A percentile compares a stretch with the other conserved stretches of the same genome.
These are phyloP conservation scores for Parapristionchus giblindavisi DNA, from an alignment of 2,888 invertebrate genomes.

Conservation along the genomic window DNA sequence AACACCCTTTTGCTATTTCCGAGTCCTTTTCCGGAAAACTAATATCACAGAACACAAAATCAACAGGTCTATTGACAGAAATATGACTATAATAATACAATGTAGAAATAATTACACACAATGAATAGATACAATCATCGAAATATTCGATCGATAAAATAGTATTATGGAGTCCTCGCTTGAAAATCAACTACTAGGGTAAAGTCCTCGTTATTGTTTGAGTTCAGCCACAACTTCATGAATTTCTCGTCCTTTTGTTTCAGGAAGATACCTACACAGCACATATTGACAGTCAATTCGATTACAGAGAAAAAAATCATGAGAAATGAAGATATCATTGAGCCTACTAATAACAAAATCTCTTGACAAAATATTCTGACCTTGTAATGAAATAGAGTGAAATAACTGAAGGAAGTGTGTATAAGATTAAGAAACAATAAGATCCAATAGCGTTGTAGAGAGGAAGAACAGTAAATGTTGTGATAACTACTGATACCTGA, in stretches of 20 bases:
- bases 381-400: conserved; percentile 42
- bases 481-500: conserved; percentile 27
- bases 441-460: conserved; percentile 38
- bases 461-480: conserved; percentile 29
- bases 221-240: conserved; percentile 58
- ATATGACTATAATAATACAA: no score
- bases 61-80: no score
- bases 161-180: no score
- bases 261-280: conserved; percentile 52
- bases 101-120: no score
- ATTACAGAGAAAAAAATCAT: not conserved
- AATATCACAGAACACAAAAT: no score
- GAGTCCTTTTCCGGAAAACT: no score
- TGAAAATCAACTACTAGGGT: no score
- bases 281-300: not conserved
- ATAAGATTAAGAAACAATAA: conserved; percentile 57
- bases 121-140: no score
- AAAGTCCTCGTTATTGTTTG: no score
- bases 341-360: not conserved
- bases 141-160: no score
- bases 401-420: conserved; percentile 51
- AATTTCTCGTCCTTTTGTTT: conserved; percentile 60
- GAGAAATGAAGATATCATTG: not conserved
- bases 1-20: no score
- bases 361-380: not conserved